Percentiles rank a stretch among this genome's conserved stretches.
Evolutionary conservation across 2,113 vertebrate species (phyloP).

Genomic region (mouse (Mus musculus)): GRCm39 chr3:68278001-68278500

Average conservation of each 20-base stretch:
- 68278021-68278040: not conserved
- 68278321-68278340: not conserved
- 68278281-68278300: not conserved
- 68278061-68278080: no score
- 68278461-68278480: not conserved
- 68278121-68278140: not conserved
- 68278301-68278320: not conserved
- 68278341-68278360: not conserved
- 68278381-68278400: not conserved
- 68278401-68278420: not conserved
- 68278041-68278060: no score
- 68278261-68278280: not conserved
- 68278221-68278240: not conserved
- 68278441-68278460: not conserved
- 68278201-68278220: not conserved
- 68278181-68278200: not conserved
- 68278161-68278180: not conserved
- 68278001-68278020: not conserved
- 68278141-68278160: not conserved
- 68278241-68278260: not conserved
- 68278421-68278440: not conserved
- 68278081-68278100: not conserved
- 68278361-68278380: not conserved
- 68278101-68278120: not conserved
- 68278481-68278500: not conserved